A percentile compares a stretch with the other conserved stretches of the same genome.
Conservation (phyloP, 2,113 vertebrate species). For the Gopherus flavomarginatus region DNA sequence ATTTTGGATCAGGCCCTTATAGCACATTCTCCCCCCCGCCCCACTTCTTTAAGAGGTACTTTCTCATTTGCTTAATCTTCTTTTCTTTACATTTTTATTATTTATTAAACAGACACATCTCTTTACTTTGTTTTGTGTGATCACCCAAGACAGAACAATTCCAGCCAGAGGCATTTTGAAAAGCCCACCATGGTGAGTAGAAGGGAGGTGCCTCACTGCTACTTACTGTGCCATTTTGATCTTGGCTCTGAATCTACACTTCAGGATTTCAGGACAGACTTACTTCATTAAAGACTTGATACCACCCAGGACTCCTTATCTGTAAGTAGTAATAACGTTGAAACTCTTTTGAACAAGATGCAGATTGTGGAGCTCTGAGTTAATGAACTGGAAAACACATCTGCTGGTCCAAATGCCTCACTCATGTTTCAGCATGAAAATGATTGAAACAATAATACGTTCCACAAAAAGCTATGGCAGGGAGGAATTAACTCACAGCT, state of each 20-base stretch:
- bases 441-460: not conserved
- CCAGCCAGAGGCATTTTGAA: slow-evolving; percentile 35
- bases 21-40: slow-evolving; percentile 23
- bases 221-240: not conserved
- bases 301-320: not conserved
- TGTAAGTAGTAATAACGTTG: not conserved
- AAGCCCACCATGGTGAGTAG: slow-evolving; percentile 5
- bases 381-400: slow-evolving; percentile 22
- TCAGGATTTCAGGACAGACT: not conserved
- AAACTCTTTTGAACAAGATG: not conserved
- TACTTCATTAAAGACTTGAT: slow-evolving; percentile 10
- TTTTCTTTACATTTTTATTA: slow-evolving; percentile 59
- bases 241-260: not conserved
- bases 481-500: not conserved
- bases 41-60: slow-evolving; percentile 22
- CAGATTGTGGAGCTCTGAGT: not conserved
- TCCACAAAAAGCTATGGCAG: not conserved
- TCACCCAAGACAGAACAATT: slow-evolving; percentile 32
- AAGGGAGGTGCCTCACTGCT: fast-evolving
- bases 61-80: slow-evolving; percentile 46
- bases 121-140: slow-evolving; percentile 46
- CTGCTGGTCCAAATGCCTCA: not conserved
- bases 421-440: not conserved
- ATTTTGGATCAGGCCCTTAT: slow-evolving; percentile 36
- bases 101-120: slow-evolving; percentile 1